These are phyloP conservation scores for Phrynosoma blainvillii DNA, from an alignment of 2,113 vertebrate genomes.

Conservation along the genomic window DNA sequence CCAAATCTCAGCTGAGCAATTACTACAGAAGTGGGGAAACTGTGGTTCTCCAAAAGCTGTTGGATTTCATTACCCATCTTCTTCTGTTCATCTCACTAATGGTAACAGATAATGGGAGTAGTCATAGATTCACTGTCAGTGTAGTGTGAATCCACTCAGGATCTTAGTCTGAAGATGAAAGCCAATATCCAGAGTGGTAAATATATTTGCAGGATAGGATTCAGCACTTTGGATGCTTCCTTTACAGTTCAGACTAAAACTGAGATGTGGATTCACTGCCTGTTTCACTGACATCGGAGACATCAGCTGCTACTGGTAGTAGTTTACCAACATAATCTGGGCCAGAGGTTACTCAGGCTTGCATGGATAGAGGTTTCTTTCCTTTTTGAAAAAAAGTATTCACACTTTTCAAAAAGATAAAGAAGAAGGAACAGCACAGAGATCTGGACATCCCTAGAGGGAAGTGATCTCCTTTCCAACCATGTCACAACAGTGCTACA, in stretches of 20 bases:
- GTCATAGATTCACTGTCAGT: background rate
- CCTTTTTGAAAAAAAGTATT: background rate
- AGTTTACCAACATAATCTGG: background rate
- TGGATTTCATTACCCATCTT: no score
- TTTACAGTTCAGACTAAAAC: no score
- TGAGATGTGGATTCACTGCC: no score
- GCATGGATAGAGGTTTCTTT: background rate
- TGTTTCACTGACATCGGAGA: no score
- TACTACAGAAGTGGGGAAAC: background rate
- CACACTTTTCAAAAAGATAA: background rate
- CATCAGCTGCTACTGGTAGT: no score
- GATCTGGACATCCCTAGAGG: background rate
- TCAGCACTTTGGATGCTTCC: no score
- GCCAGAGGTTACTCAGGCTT: background rate
- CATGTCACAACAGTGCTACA: background rate
- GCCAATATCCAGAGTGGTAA: no score
- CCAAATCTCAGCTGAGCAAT: background rate
- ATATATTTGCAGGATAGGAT: no score
- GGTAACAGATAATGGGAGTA: background rate
- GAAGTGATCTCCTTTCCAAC: slow-evolving; percentile 20
- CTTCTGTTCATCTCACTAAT: background rate
- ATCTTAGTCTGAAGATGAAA: no score
- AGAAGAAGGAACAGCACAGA: background rate
- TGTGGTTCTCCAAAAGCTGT: no score
- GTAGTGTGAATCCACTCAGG: no score